A percentile compares a stretch with the other conserved stretches of the same genome.
Conservation (phyloP, 2,113 vertebrate species). For the Rhombomys opimus region DNA sequence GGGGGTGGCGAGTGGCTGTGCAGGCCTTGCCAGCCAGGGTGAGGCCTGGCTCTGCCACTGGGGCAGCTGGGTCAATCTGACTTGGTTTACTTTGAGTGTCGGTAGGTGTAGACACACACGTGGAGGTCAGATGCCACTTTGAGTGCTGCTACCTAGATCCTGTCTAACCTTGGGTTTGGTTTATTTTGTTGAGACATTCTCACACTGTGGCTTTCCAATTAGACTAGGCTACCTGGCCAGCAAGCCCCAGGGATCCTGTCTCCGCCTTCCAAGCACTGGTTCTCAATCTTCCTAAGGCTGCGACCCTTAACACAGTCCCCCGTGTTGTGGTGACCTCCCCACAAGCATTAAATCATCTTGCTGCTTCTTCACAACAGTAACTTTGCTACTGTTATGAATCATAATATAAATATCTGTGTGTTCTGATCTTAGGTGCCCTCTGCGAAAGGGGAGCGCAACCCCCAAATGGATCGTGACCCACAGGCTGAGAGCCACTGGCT, state of each 20-base stretch:
- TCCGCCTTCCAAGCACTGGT: background rate
- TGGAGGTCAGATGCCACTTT: background rate
- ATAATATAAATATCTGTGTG: background rate
- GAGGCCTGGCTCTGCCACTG: background rate
- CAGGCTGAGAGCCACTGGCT: background rate
- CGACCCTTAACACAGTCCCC: background rate
- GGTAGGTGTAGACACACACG: background rate
- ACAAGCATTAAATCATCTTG: too few species aligned
- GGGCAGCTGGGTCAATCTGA: background rate
- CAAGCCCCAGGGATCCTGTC: background rate
- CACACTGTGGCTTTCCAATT: background rate
- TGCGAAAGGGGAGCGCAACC: too few species aligned
- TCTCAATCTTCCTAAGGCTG: background rate
- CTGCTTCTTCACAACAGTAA: background rate
- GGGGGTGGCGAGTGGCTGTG: too few species aligned
- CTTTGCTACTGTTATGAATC: background rate
- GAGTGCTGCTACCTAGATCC: background rate
- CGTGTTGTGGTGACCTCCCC: background rate
- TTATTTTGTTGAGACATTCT: background rate
- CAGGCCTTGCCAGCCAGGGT: background rate
- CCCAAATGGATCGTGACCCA: background rate
- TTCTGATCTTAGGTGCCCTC: background rate
- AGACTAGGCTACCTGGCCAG: too few species aligned
- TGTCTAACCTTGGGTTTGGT: background rate
- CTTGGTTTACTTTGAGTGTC: background rate